Base-by-base conservation (phyloP, 2,888 invertebrate species). In the Meganola albula region DNA sequence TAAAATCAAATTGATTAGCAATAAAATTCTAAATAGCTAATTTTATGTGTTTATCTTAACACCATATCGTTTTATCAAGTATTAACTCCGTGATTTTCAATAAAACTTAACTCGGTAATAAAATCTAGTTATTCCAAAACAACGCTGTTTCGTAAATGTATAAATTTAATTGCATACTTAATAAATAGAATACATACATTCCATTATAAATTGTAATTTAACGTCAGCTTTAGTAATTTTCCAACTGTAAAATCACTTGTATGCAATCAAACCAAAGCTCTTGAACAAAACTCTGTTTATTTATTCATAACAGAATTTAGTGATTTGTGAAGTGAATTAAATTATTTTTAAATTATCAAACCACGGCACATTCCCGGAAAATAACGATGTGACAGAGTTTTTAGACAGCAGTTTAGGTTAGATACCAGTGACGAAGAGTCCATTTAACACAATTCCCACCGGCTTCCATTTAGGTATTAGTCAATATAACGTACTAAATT, bases 1-100 rank as follows among this genome's bases (percentile, higher is more conserved):
- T 33, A 40, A 44, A 37, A 40, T 28, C 28, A 27, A 32, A 42
- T 42, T 44, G 46, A 44, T 45, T 30, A 34, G 38, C 31, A 30
- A 46, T 54, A 54, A 54, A 53, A 44, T 30, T 25, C 34, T n/a
- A 25, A 54, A 51, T 54, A 34, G 35, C 34, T 23, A 34, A 42
- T 38, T 40, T 45, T 35, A 37, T 29, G 16, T 32, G 30, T 40
- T 45, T 34, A 53, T 53, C 55, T 51, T 21, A 14, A 35, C 40
- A 31, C 34, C 23, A 40, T 26, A 54, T 44, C 45, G 31, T 37
- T 37, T 42, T 44, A 54, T 53, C 48, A 39, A 31, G 8, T 31
- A 28, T 45, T 13, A 36, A 30, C 24, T 43, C 37, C 20, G 43
- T 41, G 26, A 26, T 30, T 42, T 31, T 27, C 32, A 38, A 53